Base-by-base conservation (phyloP, 2,797 vertebrate species). In the Hydrocynus forskahlii region DNA sequence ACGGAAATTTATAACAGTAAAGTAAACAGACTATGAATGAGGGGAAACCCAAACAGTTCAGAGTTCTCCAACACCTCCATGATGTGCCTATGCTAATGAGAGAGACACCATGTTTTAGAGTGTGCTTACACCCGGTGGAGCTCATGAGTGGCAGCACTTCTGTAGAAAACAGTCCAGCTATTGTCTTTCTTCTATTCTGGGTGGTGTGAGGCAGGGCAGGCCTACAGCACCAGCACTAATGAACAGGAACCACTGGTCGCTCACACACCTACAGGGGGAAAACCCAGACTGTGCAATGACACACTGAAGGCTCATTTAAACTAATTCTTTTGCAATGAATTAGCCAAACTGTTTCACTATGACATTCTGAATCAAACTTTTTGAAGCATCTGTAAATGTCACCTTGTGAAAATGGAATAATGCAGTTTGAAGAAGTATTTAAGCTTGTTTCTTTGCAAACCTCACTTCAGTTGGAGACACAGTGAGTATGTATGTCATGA, bases 171-270 rank as follows among this genome's bases (percentile, higher is more conserved):
- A 73, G 16, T 71, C 12, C 4, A 70, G 64, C 50, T 21, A 50
- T 71, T 76, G 64, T 76, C 54, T 55, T 71, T 23, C 29, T 50
- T 74, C 77, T 82, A 74, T 81, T 79, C 52, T 19, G 63, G 40
- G 75, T 66, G 54, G 21, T 48, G 19, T 19, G 59, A 72, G 75
- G 70, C 73, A 81, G 50, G 52, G 71, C 13, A 57, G 74, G 73
- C 57, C 67, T 72, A 64, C 52, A 81, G 78, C 40, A 64, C 19
- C 40, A 63, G 67, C 57, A 66, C 78, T 80, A 84, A 86, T 83
- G 78, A 88, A 79, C 80, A 83, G 40, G 52, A 81, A 25, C 76
- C 70, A 63, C 81, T 87, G 74, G 54, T 79, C 74, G 7, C 80
- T 59, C 60, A 70, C 78, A 83, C 68, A 83, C 62, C 73, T 75